Evolutionary conservation across 2,797 vertebrate species (phyloP), one percentile per base, ranked within the genome.

Genomic region (Decapterus maruadsi): DNA sequence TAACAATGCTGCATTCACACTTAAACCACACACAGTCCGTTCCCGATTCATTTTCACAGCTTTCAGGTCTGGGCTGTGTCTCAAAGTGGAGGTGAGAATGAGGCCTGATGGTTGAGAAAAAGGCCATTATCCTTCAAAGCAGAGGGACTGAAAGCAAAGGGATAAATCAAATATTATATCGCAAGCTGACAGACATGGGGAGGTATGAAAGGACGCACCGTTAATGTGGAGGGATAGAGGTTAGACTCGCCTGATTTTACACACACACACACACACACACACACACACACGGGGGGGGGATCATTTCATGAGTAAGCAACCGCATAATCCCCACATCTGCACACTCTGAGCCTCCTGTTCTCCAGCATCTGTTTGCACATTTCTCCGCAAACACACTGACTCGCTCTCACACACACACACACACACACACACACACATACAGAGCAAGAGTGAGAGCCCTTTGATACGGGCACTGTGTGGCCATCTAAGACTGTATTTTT

Each of bases 41-140:
- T 12, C 34, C 63, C 31, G 14, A 34, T 65, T 68, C 12, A 51
- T 17, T 50, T 31, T 38, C 58, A 38, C 48, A 55, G 42, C 51
- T 55, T 74, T 66, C 61, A 61, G 8, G 36, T 67, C 57, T 40
- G 19, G 26, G 34, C 13, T 63, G 4, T n/a, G 3, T 55, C 22
- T 72, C 40, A 54, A 34, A 62, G 54, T 19, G 1, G 8, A 62
- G 46, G 13, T 51, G 48, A 72, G 50, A 77, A 68, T 12, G 46
- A 67, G 11, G 31, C 61, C 42, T 51, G 53, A 42, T 55, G 42
- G 61, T 45, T 67, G 22, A 71, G 53, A 66, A 56, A 50, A 75
- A 65, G 62, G 51, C 59, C 31, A 40, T 81, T 83, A 78, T 85
- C 40, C 34, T 45, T 68, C 14, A 72, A 75, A 60, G 73, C 67